Base-by-base conservation (phyloP, 2,888 invertebrate genomes). In the Hemaris fuciformis region DNA sequence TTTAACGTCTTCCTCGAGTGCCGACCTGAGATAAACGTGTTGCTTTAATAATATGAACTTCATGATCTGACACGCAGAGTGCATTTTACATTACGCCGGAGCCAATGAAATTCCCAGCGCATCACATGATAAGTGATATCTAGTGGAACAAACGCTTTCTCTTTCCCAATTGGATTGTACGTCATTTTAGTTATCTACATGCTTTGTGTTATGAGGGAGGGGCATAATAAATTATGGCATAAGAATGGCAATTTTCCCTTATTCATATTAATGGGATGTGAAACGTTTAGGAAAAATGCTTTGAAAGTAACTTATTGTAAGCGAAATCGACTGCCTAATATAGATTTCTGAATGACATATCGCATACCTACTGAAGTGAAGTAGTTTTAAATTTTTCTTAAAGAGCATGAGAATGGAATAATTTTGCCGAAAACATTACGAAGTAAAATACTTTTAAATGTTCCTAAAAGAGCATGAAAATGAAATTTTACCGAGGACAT, bases 61-160 rank as follows among this genome's bases (percentile, higher is more conserved):
- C 31, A 20, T 15, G 8, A 10, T 10, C 18, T n/a, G 18, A 6
- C 4, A 8, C n/a, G 8, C 10, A 53, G 31, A 53, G 53, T 53
- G 53, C 53, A 31, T 53, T 53, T 53, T 31, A 3, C 18, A 31
- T 18, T 53, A 18, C 13, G 27, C 10, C 53, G 10, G 18, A 53
- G 18, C 18, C 53, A 53, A 53, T 53, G 53, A 53, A 18, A 53
- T 53, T 53, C 53, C 53, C 15, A 31, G 53, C 27, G 53, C 53
- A 31, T 31, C 53, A 53, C 53, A 53, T 53, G 53, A 53, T 53
- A 53, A 53, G 53, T 53, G 53, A 27, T 31, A 53, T 53, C 53
- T 31, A 8, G 48, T 6, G 48, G 53, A 53, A 31, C 53, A 53
- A 53, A 31, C 53, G 53, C 53, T 53, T 53, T 31, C 53, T 27